phyloP scores from a whole-genome alignment of 2,888 invertebrate genomes.

The Kuschelorhynchus macadamiae region DNA sequence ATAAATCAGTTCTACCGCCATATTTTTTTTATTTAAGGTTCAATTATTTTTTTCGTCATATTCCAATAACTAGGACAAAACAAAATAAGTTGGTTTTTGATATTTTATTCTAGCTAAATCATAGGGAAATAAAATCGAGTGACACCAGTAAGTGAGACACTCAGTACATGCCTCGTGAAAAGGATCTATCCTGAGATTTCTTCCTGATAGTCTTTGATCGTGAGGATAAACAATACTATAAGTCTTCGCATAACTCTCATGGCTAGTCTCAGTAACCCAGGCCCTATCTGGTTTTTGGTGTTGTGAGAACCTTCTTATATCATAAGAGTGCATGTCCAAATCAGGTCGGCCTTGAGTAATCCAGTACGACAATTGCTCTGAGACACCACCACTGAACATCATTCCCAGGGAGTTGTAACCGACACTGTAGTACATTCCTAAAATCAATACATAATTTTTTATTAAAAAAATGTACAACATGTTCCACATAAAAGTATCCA shows the following conservation, averaged over 20 bases:
- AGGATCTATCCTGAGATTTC: constrained; percentile 79
- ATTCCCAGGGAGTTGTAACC: constrained; percentile 94
- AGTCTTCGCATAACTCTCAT: constrained; percentile 92
- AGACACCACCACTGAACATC: constrained; percentile 92
- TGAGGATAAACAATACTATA: constrained; percentile 87
- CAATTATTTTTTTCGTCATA: too few relatives aligned
- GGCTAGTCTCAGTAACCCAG: constrained; percentile 87
- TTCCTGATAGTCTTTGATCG: constrained; percentile 86
- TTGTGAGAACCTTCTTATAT: constrained; percentile 86
- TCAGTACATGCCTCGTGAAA: constrained; percentile 74
- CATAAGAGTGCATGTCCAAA: constrained; percentile 88
- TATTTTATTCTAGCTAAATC: too few relatives aligned
- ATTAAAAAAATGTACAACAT: too few relatives aligned
- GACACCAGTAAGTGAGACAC: too few relatives aligned
- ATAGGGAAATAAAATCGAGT: too few relatives aligned
- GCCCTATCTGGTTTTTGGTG: constrained; percentile 78
- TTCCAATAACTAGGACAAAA: too few relatives aligned
- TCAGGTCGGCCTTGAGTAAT: constrained; percentile 85
- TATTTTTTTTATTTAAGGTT: too few relatives aligned
- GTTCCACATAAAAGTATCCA: too few relatives aligned
- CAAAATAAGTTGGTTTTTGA: too few relatives aligned
- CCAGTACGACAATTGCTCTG: constrained; percentile 89
- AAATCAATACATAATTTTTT: constrained; percentile 24
- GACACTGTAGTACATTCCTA: constrained; percentile 87
- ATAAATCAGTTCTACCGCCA: too few relatives aligned